Conservation (phyloP, 1,140 invertebrate species). For the Telenomus remus region DNA sequence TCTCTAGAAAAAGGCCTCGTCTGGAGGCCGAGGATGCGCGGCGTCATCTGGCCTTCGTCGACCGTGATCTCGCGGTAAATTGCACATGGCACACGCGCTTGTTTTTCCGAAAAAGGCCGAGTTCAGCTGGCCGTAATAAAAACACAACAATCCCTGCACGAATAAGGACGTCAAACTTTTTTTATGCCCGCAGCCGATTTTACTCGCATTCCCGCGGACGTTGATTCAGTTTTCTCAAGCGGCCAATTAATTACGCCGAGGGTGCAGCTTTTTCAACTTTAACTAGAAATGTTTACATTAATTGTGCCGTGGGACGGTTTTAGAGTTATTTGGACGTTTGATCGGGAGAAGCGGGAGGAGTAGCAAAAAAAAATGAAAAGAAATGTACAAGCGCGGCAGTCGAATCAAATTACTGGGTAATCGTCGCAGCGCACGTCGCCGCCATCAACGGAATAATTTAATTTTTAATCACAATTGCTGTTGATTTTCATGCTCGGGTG, state of each 20-base stretch:
- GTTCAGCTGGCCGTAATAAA: conserved; percentile 42
- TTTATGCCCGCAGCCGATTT: conserved; percentile 23
- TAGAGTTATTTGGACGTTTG: not conserved
- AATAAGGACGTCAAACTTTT: conserved; percentile 56
- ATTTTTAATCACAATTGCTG: conserved; percentile 51
- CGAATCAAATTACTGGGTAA: conserved; percentile 21
- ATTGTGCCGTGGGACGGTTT: conserved; percentile 14
- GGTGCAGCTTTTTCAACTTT: conserved; percentile 29
- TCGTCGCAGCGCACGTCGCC: too few species aligned
- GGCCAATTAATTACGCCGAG: conserved; percentile 49
- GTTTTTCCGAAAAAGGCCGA: conserved; percentile 58
- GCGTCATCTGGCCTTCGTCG: conserved; percentile 55
- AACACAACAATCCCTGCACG: conserved; percentile 42
- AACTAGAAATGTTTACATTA: conserved; percentile 42
- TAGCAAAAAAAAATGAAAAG: too few species aligned
- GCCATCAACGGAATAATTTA: conserved; percentile 40
- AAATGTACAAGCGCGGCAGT: not conserved
- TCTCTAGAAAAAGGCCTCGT: conserved; percentile 41
- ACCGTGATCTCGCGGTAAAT: conserved; percentile 51
- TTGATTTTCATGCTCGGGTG: conserved; percentile 43
- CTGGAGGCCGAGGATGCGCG: conserved; percentile 43
- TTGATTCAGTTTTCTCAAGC: conserved; percentile 50
- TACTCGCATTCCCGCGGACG: conserved; percentile 49
- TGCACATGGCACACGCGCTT: conserved; percentile 54
- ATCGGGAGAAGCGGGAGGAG: not conserved